Percentiles rank a stretch among this genome's conserved stretches.
These are phyloP conservation scores for Battus philenor DNA, from an alignment of 1,140 invertebrate genomes.

Conservation along the genomic window DNA sequence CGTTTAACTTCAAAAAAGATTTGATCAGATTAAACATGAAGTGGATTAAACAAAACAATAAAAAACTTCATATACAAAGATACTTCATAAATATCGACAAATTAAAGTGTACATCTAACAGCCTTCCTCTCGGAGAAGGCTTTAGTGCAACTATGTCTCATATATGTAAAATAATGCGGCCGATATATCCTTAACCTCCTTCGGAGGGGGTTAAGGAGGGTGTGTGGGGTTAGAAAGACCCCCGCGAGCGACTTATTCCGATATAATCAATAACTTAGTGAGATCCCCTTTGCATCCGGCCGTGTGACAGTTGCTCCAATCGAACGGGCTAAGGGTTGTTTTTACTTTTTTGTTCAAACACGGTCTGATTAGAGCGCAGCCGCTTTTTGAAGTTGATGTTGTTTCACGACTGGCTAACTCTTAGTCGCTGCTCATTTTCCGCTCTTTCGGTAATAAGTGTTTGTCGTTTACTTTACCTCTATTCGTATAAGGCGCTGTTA, in stretches of 20 bases:
- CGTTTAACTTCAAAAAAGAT: neutral
- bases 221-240: constrained; percentile 33
- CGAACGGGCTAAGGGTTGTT: constrained; percentile 61
- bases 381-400: constrained; percentile 56
- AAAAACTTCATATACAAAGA: neutral
- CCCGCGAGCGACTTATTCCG: constrained; percentile 65
- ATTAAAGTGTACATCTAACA: constrained; percentile 20
- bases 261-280: constrained; percentile 76
- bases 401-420: constrained; percentile 55
- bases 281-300: constrained; percentile 73
- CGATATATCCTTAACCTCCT: constrained; percentile 56
- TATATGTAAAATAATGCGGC: constrained; percentile 75
- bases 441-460: constrained; percentile 38
- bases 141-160: constrained; percentile 63
- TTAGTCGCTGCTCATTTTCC: constrained; percentile 33
- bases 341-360: constrained; percentile 66
- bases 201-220: constrained; percentile 27
- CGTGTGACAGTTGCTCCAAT: constrained; percentile 69
- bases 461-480: constrained; percentile 27
- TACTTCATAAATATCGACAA: constrained; percentile 15
- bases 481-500: constrained; percentile 19
- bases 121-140: constrained; percentile 43
- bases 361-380: constrained; percentile 61
- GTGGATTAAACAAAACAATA: neutral
- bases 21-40: neutral